Percentiles rank a stretch among this genome's conserved stretches.
These are phyloP conservation scores for Gisinianus flammeolus DNA, from an alignment of 2,888 invertebrate species.

Conservation along the genomic window DNA sequence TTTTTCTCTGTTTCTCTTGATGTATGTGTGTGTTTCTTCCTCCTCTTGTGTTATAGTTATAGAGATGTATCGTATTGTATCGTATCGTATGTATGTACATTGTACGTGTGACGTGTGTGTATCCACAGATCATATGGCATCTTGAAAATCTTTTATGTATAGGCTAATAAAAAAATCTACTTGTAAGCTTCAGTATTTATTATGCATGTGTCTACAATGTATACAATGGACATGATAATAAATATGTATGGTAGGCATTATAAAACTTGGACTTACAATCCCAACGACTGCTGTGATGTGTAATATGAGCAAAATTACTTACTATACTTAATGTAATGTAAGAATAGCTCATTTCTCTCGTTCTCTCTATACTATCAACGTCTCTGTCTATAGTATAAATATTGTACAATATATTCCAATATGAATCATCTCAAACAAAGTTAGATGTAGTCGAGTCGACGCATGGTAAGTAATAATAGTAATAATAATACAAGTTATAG, in stretches of 20 bases:
- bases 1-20: no score
- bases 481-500: no score
- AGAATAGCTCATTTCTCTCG: not conserved
- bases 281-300: not conserved
- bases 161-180: not conserved
- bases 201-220: not conserved
- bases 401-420: no score
- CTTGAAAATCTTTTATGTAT: not conserved
- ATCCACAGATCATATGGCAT: not conserved
- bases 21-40: not conserved
- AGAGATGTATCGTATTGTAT: not conserved
- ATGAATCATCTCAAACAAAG: no score
- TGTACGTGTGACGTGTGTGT: not conserved
- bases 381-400: no score
- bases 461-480: no score
- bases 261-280: not conserved
- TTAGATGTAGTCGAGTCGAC: no score
- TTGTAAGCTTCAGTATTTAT: no score
- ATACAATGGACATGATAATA: not conserved
- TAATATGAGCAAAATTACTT: slow-evolving; percentile 15
- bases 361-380: not conserved
- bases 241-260: not conserved
- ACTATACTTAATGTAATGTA: not conserved
- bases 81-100: not conserved
- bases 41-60: not conserved